Conservation (phyloP, 2,113 vertebrate species). For the Hippopotamus amphibius region DNA sequence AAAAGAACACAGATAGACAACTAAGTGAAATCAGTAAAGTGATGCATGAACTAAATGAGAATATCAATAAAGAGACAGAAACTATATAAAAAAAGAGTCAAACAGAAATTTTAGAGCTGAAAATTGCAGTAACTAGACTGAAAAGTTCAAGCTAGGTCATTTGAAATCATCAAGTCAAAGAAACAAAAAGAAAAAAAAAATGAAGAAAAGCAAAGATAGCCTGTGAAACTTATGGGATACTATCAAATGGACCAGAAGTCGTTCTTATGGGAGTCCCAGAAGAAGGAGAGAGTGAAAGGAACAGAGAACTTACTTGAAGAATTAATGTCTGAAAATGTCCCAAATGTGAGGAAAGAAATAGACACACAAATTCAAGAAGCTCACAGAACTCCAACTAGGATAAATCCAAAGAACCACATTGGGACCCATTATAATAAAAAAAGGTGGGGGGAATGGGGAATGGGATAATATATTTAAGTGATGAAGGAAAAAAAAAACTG, state of each 20-base stretch:
- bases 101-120: not conserved
- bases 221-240: not conserved
- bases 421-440: not conserved
- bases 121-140: not conserved
- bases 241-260: too few species aligned
- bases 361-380: not conserved
- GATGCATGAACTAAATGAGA: not conserved
- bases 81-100: not conserved
- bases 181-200: not conserved
- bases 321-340: not conserved
- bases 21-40: not conserved
- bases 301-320: not conserved
- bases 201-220: not conserved
- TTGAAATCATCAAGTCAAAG: constrained; percentile 20
- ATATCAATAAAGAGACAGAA: not conserved
- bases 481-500: not conserved
- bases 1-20: not conserved
- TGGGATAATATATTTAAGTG: not conserved
- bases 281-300: not conserved
- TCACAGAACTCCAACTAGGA: not conserved
- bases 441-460: not conserved
- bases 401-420: not conserved
- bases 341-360: not conserved
- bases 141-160: not conserved
- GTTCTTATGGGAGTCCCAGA: not conserved